These are phyloP conservation scores for Leucosticte australis DNA, from an alignment of 2,113 vertebrate species.

Conservation along the genomic window DNA sequence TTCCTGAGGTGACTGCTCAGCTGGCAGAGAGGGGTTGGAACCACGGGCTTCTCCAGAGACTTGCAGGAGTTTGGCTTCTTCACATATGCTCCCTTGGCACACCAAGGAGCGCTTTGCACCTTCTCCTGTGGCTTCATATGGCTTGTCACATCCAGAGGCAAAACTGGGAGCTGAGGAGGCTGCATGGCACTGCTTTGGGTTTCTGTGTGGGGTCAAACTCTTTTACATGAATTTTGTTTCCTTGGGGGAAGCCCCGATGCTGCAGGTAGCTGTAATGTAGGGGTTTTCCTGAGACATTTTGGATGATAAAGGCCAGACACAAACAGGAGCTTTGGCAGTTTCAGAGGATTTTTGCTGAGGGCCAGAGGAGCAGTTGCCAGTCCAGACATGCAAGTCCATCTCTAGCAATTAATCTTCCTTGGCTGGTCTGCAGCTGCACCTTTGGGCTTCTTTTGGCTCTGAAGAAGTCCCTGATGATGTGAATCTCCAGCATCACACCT, in stretches of 20 bases:
- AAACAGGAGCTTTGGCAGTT: not conserved
- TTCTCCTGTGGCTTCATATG: not conserved
- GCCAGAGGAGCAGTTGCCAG: not conserved
- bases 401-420: not conserved
- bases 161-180: not conserved
- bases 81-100: not conserved
- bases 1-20: not conserved
- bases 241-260: not conserved
- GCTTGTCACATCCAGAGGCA: not conserved
- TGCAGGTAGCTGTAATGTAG: not conserved
- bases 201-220: not conserved
- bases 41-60: not conserved
- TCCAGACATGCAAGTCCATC: not conserved
- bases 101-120: not conserved
- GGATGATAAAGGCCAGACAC: not conserved
- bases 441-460: not conserved
- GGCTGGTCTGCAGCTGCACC: not conserved
- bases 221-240: not conserved
- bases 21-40: not conserved
- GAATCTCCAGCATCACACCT: not conserved
- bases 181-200: not conserved
- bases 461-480: not conserved
- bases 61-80: not conserved
- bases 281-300: not conserved
- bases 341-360: not conserved